Percentiles rank a stretch among this genome's conserved stretches.
phyloP scores from a whole-genome alignment of 2,888 invertebrate genomes.

The Blastobasis lacticolella region DNA sequence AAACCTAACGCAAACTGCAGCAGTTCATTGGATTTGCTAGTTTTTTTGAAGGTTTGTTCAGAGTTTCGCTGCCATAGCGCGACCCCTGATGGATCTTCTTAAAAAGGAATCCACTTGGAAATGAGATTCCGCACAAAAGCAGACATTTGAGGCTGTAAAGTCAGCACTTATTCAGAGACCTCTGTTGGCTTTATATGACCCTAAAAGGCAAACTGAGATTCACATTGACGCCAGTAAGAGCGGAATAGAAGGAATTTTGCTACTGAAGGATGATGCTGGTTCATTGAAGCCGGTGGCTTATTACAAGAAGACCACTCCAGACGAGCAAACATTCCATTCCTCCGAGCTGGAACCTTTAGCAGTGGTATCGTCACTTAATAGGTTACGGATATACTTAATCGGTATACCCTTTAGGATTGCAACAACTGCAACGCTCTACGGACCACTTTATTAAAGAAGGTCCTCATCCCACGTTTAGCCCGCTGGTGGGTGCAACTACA shows the following conservation, averaged over 20 bases:
- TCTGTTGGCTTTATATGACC: constrained; percentile 2
- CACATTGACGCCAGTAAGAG: constrained; percentile 18
- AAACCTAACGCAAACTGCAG: no score
- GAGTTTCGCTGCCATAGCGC: not conserved
- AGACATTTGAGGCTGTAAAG: not conserved
- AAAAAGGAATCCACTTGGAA: constrained; percentile 1
- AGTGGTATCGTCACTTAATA: not conserved
- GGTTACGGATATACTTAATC: constrained; percentile 3
- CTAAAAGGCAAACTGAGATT: constrained; percentile 14
- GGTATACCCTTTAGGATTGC: not conserved
- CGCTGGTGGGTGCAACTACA: constrained; percentile 10
- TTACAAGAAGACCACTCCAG: not conserved
- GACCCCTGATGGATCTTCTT: constrained; percentile 1
- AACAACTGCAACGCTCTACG: constrained; percentile 7
- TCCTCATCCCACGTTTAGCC: constrained; percentile 5
- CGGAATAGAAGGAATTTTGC: not conserved
- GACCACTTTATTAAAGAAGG: constrained; percentile 5
- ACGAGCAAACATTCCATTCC: no score
- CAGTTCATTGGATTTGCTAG: no score
- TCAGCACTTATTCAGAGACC: not conserved
- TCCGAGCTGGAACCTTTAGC: no score
- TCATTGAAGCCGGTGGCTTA: not conserved
- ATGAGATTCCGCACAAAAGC: not conserved
- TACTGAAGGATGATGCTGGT: not conserved
- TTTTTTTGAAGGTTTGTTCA: no score